Base-by-base conservation (phyloP, 2,113 vertebrate genomes). In the Dissostichus mawsoni region DNA sequence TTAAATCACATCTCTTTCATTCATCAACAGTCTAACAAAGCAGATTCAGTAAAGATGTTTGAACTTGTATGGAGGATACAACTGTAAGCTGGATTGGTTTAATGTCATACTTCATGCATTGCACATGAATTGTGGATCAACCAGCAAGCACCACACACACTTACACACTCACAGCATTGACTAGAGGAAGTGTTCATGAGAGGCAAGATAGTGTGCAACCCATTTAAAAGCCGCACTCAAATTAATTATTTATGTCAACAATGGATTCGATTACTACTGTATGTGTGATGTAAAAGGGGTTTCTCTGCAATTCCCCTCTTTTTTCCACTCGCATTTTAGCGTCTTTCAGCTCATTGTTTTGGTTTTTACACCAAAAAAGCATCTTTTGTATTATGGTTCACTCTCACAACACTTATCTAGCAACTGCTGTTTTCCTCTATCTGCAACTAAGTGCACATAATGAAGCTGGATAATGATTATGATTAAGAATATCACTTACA, bases 1-100 rank as follows among this genome's bases (percentile, higher is more conserved):
- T 41, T n/a, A 55, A n/a, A 11, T 58, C 57, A 25, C 65, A 63
- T 41, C 36, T 41, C 55, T 68, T 79, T 68, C 75, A 65, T 59
- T 66, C 17, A 11, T 7, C 10, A 8, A 9, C 9, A 1, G 45
- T 52, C 7, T 2, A 9, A 51, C 12, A 11, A 29, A 55, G 69
- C 57, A 50, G 6, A 52, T 50, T 52, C 13, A 5, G 16, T 12
- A 8, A 3, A n/a, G 11, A 51, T 56, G 33, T n/a, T 14, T 51
- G 3, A 9, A 48, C 63, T 64, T 20, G 41, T 55, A 56, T 45
- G 10, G 65, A 61, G 20, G 14, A 58, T 50, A 9, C 41, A 45
- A 11, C 67, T 64, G 66, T 52, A 48, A 1, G 56, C 53, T 45
- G 14, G 1, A 11, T 20, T 2, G 44, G 12, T 64, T 58, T 62